Evolutionary conservation across 1,140 invertebrate genomes (phyloP).

Genomic region (Cydia splendana): DNA sequence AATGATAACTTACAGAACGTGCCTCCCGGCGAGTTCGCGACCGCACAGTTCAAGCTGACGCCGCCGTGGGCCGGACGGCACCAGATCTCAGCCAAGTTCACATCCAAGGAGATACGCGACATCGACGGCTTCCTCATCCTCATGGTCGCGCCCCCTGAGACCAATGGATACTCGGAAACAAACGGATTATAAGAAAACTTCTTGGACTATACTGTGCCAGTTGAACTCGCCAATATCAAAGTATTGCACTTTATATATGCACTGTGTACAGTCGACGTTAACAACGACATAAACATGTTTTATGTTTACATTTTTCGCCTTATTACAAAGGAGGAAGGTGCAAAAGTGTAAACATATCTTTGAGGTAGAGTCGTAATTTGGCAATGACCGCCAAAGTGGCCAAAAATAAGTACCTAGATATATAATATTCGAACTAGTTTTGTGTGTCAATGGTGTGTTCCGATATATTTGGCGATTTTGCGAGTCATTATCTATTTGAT

Average conservation of each 20-base stretch:
- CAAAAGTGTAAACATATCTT: too few species aligned
- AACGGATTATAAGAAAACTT: conserved; percentile 10
- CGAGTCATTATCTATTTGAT: too few species aligned
- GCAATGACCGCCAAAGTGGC: too few species aligned
- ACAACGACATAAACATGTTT: too few species aligned
- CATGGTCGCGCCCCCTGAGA: conserved; percentile 59
- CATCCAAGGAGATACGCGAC: conserved; percentile 89
- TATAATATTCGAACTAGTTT: too few species aligned
- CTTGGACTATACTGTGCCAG: not conserved
- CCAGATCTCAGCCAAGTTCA: conserved; percentile 90
- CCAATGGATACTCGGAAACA: conserved; percentile 58
- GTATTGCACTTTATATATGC: not conserved
- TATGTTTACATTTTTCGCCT: too few species aligned
- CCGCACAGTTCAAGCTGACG: conserved; percentile 85
- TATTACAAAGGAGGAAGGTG: too few species aligned
- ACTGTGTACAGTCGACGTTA: too few species aligned
- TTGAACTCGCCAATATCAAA: not conserved
- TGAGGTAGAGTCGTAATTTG: too few species aligned
- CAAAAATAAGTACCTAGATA: too few species aligned
- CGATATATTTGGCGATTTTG: too few species aligned
- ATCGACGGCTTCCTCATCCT: conserved; percentile 89
- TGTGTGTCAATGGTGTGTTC: too few species aligned
- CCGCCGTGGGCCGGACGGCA: conserved; percentile 86
- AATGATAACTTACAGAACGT: conserved; percentile 72
- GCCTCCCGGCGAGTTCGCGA: conserved; percentile 82